Percentiles rank a stretch among this genome's conserved stretches.
These are phyloP conservation scores for Tyto alba DNA, from an alignment of 2,113 vertebrate species.

Conservation along the genomic window DNA sequence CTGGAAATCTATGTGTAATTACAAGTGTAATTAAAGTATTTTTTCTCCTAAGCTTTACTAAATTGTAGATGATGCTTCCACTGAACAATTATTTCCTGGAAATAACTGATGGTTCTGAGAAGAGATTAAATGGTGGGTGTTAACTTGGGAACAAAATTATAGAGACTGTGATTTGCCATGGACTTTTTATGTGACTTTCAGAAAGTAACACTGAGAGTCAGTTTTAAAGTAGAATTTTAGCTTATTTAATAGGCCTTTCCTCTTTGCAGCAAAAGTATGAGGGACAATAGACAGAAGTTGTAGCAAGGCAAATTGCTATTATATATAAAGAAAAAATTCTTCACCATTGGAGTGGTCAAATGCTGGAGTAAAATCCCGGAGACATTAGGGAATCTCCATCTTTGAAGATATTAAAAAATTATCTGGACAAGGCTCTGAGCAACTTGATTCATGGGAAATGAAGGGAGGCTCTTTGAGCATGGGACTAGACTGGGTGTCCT, in stretches of 20 bases:
- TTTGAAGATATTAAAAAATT: neutral
- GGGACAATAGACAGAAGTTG: neutral
- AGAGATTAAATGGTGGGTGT: neutral
- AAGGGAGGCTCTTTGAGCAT: rapidly evolving
- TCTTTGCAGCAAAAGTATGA: neutral
- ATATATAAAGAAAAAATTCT: neutral
- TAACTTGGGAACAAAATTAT: neutral
- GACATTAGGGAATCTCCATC: neutral
- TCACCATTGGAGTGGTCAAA: neutral
- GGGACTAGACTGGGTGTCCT: too few relatives aligned
- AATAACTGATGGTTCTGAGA: neutral
- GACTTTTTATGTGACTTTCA: neutral
- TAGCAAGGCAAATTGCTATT: neutral
- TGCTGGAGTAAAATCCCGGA: neutral
- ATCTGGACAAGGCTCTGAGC: neutral
- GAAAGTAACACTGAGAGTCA: neutral
- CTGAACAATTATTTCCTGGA: neutral
- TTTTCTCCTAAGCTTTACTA: neutral
- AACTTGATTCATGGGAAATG: neutral
- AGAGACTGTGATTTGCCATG: neutral
- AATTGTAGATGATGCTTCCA: neutral
- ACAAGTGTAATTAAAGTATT: too few relatives aligned
- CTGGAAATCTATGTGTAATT: neutral
- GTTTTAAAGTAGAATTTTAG: neutral
- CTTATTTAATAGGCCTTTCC: neutral